phyloP scores from a whole-genome alignment of 2,797 vertebrate species.

The Siniperca scherzeri region DNA sequence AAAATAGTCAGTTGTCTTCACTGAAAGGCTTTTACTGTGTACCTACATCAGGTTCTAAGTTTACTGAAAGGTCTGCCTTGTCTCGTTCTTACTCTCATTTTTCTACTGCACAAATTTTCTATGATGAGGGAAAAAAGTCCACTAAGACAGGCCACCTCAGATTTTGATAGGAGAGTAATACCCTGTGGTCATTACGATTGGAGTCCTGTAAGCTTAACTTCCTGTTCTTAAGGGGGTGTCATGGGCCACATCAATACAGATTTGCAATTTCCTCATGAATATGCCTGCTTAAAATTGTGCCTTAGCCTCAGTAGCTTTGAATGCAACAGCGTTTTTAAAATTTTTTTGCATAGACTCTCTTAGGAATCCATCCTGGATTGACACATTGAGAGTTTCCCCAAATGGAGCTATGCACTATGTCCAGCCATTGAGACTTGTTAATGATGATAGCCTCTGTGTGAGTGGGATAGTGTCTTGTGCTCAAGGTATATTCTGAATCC shows the following conservation, averaged over 20 bases:
- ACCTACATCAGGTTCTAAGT: background rate
- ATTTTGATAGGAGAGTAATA: conserved; percentile 17
- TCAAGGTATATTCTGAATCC: conserved; percentile 23
- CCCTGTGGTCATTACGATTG: conserved; percentile 13
- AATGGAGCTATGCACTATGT: conserved; percentile 44
- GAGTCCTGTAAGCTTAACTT: too few relatives aligned
- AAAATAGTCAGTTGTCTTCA: background rate
- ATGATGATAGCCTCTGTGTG: conserved; percentile 52
- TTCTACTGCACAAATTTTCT: background rate
- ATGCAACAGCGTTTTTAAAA: background rate
- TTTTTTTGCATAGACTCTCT: conserved; percentile 35
- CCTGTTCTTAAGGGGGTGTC: conserved; percentile 46
- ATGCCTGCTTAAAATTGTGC: conserved; percentile 40
- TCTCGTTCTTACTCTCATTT: background rate
- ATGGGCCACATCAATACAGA: conserved; percentile 62
- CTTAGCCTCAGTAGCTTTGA: conserved; percentile 12
- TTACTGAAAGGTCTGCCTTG: background rate
- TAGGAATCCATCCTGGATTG: conserved; percentile 63
- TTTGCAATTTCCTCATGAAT: conserved; percentile 69
- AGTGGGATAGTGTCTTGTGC: conserved; percentile 27
- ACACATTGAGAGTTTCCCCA: conserved; percentile 56
- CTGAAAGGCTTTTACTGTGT: background rate
- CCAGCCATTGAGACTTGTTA: conserved; percentile 50
- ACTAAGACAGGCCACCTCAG: background rate
- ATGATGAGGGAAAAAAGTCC: background rate